Base-by-base conservation (phyloP, 2,113 vertebrate genomes). In the Prunella fulvescens region DNA sequence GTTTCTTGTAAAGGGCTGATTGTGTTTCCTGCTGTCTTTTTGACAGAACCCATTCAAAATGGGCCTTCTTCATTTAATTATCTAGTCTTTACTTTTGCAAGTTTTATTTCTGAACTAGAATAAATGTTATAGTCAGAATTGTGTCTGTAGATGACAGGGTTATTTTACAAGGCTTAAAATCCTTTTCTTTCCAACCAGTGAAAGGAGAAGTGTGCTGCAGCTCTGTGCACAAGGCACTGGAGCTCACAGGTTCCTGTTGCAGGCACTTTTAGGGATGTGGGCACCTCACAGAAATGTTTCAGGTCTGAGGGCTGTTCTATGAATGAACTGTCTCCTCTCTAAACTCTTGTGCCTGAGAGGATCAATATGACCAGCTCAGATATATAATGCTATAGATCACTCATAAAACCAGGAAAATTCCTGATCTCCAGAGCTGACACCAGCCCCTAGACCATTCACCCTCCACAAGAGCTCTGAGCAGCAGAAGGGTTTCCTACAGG, bases 1-100 rank as follows among this genome's bases (percentile, higher is more conserved):
- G 88, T 96, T 94, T 95, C 80, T 94, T 92, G 66, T 76, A 72
- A 94, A 94, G 61, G 40, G 69, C 77, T 86, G 80, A 94, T 42
- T 84, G 77, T 84, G 48, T 95, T 96, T 95, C 73, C 67, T 62
- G 81, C 92, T 81, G 61, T 72, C 90, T 84, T 92, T 83, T 69
- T 92, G 94, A 96, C 94, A 96, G 92, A 93, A 86, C n/a, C 83
- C 90, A 94, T 96, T 95, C 93, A 69, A 96, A 96, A 96, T 3
- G 11, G 60, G 66, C 29, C 28, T 64, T 66, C 72, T 70, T 92
- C 88, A 97, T 96, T 95, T 84, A 67, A 95, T 97, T 96, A 95
- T 69, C 92, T 23, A 64, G 64, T 84, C 82, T 91, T 84, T 83
- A 92, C 54, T 96, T 93, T 67, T 88, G n/a, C 1, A 25, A 86